Evolutionary conservation across 2,113 vertebrate genomes (phyloP).

Genomic region (Porphyrio hochstetteri): DNA sequence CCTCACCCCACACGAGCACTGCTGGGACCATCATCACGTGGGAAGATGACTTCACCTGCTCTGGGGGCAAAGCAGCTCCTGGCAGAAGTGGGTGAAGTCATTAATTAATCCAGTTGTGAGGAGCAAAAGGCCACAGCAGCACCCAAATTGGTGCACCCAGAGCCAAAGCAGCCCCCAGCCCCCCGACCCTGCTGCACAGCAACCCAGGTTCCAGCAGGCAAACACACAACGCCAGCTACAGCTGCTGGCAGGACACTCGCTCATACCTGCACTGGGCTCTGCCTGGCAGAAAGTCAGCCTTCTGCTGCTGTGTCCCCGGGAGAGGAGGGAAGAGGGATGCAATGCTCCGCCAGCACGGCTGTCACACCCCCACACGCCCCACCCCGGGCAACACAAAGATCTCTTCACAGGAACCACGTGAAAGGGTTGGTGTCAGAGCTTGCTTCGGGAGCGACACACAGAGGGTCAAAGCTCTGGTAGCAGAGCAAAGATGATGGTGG

Average conservation of each 20-base stretch:
- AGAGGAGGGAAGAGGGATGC: background rate
- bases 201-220: background rate
- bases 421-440: background rate
- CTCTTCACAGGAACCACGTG: background rate
- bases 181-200: fast-evolving
- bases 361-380: background rate
- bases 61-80: background rate
- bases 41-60: background rate
- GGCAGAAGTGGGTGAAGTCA: fast-evolving
- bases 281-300: background rate
- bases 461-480: background rate
- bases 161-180: background rate
- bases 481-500: background rate
- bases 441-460: background rate
- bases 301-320: background rate
- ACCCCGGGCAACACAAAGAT: background rate
- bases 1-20: fast-evolving
- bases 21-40: fast-evolving
- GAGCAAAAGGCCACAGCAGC: background rate
- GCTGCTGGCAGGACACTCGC: background rate
- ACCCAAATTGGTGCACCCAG: background rate
- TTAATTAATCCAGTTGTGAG: background rate
- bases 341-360: fast-evolving
- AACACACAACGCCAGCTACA: fast-evolving
- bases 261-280: background rate